phyloP scores from a whole-genome alignment of 2,113 vertebrate genomes.

The Apodemus sylvaticus region DNA sequence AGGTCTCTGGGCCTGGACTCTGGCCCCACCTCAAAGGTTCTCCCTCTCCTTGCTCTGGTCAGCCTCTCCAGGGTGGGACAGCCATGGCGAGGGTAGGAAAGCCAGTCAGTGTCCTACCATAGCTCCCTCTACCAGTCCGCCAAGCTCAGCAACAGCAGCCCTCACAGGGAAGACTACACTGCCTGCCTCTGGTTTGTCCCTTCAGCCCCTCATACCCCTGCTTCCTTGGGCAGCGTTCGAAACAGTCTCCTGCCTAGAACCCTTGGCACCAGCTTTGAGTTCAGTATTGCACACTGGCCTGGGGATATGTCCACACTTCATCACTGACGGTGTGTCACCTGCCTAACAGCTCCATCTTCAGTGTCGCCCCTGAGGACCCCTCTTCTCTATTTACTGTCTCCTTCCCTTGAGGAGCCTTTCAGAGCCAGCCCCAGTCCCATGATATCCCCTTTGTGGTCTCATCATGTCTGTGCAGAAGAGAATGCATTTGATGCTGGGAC shows the following conservation, averaged over 20 bases:
- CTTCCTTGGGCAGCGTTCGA: background rate
- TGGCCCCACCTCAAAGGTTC: background rate
- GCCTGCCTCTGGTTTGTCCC: background rate
- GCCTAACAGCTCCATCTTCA: background rate
- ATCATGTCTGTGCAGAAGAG: background rate
- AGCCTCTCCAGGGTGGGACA: background rate
- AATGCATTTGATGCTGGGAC: background rate
- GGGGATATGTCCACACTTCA: background rate
- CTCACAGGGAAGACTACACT: background rate
- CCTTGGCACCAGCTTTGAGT: background rate
- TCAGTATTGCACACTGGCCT: background rate
- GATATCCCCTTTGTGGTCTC: accelerated
- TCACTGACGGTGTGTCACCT: too few relatives aligned
- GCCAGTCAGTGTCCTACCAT: background rate
- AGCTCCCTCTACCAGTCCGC: background rate
- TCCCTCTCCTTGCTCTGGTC: background rate
- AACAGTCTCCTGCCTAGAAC: background rate
- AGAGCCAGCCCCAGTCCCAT: too few relatives aligned
- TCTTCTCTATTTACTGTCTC: background rate
- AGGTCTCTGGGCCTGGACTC: background rate
- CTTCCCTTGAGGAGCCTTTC: background rate
- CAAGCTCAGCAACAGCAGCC: background rate
- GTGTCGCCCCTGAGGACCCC: too few relatives aligned
- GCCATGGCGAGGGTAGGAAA: background rate
- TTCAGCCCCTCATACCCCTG: background rate